phyloP scores from a whole-genome alignment of 2,888 invertebrate species.

The Argyresthia albistria region DNA sequence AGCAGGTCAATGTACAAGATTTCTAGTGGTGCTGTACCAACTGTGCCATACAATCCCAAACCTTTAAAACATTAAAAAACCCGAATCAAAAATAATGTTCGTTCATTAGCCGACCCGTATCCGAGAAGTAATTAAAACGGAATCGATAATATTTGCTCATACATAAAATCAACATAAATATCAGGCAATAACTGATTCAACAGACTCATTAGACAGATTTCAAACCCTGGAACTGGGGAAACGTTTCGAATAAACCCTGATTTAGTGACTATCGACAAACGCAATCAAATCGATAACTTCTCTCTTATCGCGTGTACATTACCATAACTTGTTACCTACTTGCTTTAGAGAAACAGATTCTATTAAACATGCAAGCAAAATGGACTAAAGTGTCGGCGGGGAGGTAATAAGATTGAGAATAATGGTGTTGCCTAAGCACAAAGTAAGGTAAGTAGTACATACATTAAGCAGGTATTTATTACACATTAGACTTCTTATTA shows the following conservation, averaged over 20 bases:
- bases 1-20: too few species aligned
- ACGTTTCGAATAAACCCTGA: too few species aligned
- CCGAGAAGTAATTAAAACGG: slow-evolving; percentile 39
- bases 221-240: background rate
- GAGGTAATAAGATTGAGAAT: too few species aligned
- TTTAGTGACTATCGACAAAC: background rate
- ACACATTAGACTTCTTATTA: too few species aligned
- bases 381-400: background rate
- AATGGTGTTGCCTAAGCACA: too few species aligned
- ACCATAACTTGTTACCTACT: background rate
- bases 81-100: slow-evolving; percentile 26
- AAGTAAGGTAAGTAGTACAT: too few species aligned
- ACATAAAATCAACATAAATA: slow-evolving; percentile 51
- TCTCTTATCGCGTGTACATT: background rate
- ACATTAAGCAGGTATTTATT: too few species aligned
- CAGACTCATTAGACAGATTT: slow-evolving; percentile 7
- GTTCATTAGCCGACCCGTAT: slow-evolving; percentile 23
- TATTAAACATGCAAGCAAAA: background rate
- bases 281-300: background rate
- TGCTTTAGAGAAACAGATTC: background rate
- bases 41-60: background rate
- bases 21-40: background rate
- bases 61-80: slow-evolving; percentile 13
- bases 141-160: slow-evolving; percentile 42
- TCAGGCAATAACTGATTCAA: slow-evolving; percentile 27